Evolutionary conservation across 1,140 invertebrate species (phyloP).

Genomic region (Maconellicoccus hirsutus): DNA sequence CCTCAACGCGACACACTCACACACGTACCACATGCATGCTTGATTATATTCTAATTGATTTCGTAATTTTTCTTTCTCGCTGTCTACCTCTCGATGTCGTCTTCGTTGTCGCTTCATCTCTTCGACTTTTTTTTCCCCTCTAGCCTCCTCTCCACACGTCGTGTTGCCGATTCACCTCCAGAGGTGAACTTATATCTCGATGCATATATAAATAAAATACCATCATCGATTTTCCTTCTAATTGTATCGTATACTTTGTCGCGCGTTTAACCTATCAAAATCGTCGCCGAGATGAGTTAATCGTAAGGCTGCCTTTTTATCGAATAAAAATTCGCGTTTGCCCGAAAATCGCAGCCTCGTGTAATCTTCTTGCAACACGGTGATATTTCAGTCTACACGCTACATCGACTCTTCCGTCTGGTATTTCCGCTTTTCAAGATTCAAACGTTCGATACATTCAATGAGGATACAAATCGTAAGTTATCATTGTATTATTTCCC

Average conservation of each 20-base stretch:
- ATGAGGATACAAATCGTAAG: conserved; percentile 8
- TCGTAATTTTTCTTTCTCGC: neutral
- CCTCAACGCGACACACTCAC: neutral
- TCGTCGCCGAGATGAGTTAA: neutral
- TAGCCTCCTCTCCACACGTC: no score
- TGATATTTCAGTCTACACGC: no score
- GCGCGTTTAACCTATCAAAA: neutral
- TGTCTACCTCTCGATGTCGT: no score
- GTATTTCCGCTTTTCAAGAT: neutral
- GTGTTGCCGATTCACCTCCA: neutral
- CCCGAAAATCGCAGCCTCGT: no score
- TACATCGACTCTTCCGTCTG: no score
- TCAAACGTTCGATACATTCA: neutral
- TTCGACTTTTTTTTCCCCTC: no score
- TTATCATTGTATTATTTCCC: neutral
- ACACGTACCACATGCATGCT: neutral
- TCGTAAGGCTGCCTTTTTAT: neutral
- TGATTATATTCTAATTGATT: conserved; percentile 23
- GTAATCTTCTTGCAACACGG: no score
- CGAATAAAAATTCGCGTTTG: no score
- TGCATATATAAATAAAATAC: neutral
- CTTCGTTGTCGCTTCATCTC: no score
- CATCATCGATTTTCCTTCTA: neutral
- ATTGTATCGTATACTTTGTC: neutral
- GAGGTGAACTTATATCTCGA: neutral